Evolutionary conservation across 2,888 invertebrate species (phyloP), one percentile per base, ranked within the genome.

Genomic region (Philereme vetulata): DNA sequence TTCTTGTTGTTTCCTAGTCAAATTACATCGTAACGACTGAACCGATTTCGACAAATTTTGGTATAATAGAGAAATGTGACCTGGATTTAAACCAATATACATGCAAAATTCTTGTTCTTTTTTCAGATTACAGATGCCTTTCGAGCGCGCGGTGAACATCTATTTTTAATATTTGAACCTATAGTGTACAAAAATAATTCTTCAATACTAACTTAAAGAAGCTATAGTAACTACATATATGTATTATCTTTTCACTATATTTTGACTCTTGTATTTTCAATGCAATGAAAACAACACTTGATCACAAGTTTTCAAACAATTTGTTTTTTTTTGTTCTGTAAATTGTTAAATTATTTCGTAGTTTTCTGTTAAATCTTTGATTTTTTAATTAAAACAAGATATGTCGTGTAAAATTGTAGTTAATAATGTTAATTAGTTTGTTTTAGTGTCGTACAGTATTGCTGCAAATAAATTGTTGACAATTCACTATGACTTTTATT

Each of bases 401-500:
- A 5, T 42, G 1, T 42, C 9, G n/a, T 42, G n/a, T 42, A n/a
- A 42, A 44, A 44, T 52, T 52, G 4, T 52, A 35, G 44, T 36
- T 8, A 38, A 10, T 38, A 49, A 49, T 40, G 4, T 50, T 40
- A 50, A 40, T 52, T 21, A 40, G 32, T 44, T 21, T n/a, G n/a
- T 42, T 10, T 5, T 34, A 51, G 33, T 35, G 5, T 10, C 36
- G 35, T 44, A 38, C 3, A 4, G 40, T 44, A 11, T 11, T 52
- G 50, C 42, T 32, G 50, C 8, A 51, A 54, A 46, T 51, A 54
- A 48, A 54, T 62, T 54, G 44, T 52, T 52, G 36, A 50, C 56
- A 50, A 60, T 65, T 54, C 62, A 60, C 59, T 60, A 56, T 56
- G 59, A 62, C 50, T 44, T 51, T 59, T 59, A n/a, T n/a, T n/a